These are phyloP conservation scores for Microctonus aethiopoides DNA, from an alignment of 2,888 invertebrate genomes.

Conservation along the genomic window DNA sequence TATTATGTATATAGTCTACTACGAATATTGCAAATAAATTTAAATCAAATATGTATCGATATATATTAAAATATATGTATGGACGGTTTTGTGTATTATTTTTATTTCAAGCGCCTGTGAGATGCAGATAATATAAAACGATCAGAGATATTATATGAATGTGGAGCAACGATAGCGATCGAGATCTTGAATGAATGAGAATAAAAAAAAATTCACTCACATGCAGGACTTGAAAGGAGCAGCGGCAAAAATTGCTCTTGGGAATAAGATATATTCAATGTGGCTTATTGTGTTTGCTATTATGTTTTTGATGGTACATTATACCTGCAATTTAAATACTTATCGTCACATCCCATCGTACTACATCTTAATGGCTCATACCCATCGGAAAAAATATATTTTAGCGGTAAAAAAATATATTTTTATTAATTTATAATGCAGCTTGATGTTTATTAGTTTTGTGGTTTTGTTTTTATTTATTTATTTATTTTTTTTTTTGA, in stretches of 20 bases:
- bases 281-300: slow-evolving; percentile 62
- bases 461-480: too few relatives aligned
- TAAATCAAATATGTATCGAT: too few relatives aligned
- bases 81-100: not conserved
- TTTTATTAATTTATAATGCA: not conserved
- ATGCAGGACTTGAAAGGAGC: slow-evolving; percentile 55
- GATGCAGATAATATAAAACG: not conserved
- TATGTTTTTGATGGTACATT: slow-evolving; percentile 53
- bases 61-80: too few relatives aligned
- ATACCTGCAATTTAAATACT: slow-evolving; percentile 63
- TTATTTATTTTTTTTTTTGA: too few relatives aligned
- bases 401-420: not conserved
- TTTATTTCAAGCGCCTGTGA: not conserved
- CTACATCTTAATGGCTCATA: slow-evolving; percentile 1
- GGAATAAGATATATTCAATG: slow-evolving; percentile 39
- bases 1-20: not conserved
- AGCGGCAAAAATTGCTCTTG: slow-evolving; percentile 43
- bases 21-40: not conserved
- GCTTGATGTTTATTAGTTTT: slow-evolving; percentile 12
- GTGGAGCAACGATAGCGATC: not conserved
- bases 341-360: slow-evolving; percentile 59
- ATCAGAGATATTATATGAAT: not conserved
- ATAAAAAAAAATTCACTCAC: slow-evolving; percentile 28
- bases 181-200: not conserved
- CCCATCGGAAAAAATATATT: not conserved